Base-by-base conservation (phyloP, 2,888 invertebrate genomes). In the Mechanitis mazaeus region DNA sequence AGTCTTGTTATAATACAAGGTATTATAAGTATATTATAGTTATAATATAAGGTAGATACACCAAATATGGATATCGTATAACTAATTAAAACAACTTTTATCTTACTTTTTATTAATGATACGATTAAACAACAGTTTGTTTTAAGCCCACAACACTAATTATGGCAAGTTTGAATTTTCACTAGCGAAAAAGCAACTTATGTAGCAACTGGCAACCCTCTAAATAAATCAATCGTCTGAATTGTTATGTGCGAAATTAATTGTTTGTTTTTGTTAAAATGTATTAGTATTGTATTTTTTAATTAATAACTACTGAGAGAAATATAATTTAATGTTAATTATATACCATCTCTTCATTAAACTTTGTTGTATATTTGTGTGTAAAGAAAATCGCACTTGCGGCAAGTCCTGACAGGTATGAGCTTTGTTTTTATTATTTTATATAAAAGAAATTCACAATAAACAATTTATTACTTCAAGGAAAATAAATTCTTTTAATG, bases 251-350 rank as follows among this genome's bases (percentile, higher is more conserved):
- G 63, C 61, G 64, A 54, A 33, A 56, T 38, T 31, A 59, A 64
- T 63, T 66, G 64, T 66, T 64, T 68, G 59, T 68, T 65, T 60
- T 66, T 65, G 55, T 68, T 61, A 42, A 46, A 53, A 42, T 53
- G 38, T 61, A 45, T 56, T 46, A 56, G 56, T 45, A 57, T 58
- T 62, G 56, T 58, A 58, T 47, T 58, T 20, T 46, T 45, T 59
- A 56, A 6, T 56, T 50, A 53, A 20, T 33, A 28, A 33, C 12
- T n/a, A 28, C 53, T 35, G 55, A 53, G 5, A 56, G 45, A 56
- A 53, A 33, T 45, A 47, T 56, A 50, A 11, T 53, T 56, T 28
- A 11, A 45, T 35, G 11, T 46, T 12, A n/a, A 35, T 56, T 31
- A 53, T 28, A 45, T 9, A 50, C 5, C 31, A 11, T 31, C 31